Evolutionary conservation across 2,113 vertebrate species (phyloP).

Genomic region (Poecilia latipinna): DNA sequence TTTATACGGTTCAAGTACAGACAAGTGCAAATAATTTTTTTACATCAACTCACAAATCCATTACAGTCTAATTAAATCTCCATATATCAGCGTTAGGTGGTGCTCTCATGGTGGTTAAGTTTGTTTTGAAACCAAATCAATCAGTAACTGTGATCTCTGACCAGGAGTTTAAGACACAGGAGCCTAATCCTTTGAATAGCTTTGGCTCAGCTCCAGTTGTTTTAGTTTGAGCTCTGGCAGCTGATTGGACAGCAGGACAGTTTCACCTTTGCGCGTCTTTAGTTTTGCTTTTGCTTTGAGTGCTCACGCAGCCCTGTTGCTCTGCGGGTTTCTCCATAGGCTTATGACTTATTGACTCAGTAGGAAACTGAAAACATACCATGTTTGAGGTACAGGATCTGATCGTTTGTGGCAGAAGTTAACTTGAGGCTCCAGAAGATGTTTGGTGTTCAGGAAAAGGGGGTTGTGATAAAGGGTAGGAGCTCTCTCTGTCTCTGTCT

Average conservation of each 20-base stretch:
- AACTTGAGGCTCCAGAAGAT: slow-evolving; percentile 9
- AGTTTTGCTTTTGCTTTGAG: slow-evolving; percentile 64
- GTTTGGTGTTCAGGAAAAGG: slow-evolving; percentile 12
- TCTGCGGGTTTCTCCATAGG: neutral
- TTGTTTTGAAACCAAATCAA: slow-evolving; percentile 51
- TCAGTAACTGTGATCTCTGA: slow-evolving; percentile 50
- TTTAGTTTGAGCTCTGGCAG: slow-evolving; percentile 36
- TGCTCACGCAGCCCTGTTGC: neutral
- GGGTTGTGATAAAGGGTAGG: slow-evolving; percentile 43
- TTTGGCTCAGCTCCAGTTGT: slow-evolving; percentile 44
- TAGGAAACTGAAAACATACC: slow-evolving; percentile 37
- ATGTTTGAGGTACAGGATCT: neutral
- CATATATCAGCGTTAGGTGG: neutral
- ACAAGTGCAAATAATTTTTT: neutral
- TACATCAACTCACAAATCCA: neutral
- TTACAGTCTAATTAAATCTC: neutral
- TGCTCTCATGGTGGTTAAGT: slow-evolving; percentile 21
- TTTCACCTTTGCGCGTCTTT: slow-evolving; percentile 19
- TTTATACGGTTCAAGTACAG: neutral
- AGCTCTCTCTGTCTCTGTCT: neutral
- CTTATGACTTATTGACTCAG: slow-evolving; percentile 23
- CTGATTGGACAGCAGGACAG: slow-evolving; percentile 52
- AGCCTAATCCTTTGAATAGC: slow-evolving; percentile 63
- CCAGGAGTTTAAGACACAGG: slow-evolving; percentile 19
- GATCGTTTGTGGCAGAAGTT: neutral